phyloP scores from a whole-genome alignment of 2,797 vertebrate genomes.

The Erithacus rubecula region DNA sequence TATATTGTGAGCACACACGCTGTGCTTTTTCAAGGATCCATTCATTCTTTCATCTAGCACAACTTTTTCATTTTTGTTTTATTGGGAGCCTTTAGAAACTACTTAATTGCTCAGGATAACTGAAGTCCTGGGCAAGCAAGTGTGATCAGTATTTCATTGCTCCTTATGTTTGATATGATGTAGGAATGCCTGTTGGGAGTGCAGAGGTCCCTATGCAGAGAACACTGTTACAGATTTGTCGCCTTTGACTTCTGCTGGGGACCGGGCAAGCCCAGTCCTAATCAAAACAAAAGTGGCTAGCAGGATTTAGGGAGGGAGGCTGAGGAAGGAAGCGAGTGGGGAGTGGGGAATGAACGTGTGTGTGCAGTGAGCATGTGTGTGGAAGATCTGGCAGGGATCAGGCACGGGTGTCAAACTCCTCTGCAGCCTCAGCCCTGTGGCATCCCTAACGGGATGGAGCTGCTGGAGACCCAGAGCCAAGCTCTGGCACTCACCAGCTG shows the following conservation, averaged over 20 bases:
- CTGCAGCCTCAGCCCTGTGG: background rate
- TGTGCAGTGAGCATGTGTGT: background rate
- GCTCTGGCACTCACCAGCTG: background rate
- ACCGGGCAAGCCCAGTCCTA: background rate
- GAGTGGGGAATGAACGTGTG: background rate
- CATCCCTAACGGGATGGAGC: background rate
- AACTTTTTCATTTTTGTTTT: background rate
- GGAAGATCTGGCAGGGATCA: background rate
- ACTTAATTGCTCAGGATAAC: background rate
- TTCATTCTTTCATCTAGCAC: background rate
- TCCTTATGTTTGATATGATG: background rate
- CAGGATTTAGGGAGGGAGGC: slow-evolving; percentile 55
- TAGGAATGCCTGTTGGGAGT: background rate
- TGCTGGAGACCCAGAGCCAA: accelerated
- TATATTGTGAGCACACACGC: background rate
- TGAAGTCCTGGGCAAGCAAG: background rate
- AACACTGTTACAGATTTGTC: background rate
- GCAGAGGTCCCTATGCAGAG: background rate
- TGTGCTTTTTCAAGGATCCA: background rate
- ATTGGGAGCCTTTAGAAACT: background rate
- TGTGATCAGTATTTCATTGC: background rate
- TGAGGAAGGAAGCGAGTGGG: slow-evolving; percentile 42
- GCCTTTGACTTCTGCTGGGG: background rate
- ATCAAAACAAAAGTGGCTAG: slow-evolving; percentile 38
- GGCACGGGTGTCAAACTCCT: background rate